Evolutionary conservation across 1,140 invertebrate genomes (phyloP).

Genomic region (Phortica variegata): DNA sequence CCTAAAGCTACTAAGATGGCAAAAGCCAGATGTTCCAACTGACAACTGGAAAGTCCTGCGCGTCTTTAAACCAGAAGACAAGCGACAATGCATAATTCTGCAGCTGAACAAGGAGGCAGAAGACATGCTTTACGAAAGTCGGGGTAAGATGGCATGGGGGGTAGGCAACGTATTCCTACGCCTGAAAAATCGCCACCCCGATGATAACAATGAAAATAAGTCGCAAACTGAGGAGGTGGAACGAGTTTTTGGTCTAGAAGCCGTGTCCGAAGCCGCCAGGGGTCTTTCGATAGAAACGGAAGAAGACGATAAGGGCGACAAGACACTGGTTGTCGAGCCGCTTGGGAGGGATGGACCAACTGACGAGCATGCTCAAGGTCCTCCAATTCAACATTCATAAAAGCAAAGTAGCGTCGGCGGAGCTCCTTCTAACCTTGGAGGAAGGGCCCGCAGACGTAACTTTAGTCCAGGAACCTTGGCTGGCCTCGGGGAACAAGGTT

Average conservation of each 20-base stretch:
- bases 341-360: not conserved
- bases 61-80: too few species aligned
- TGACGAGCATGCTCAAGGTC: too few species aligned
- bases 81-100: too few species aligned
- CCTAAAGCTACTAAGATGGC: too few species aligned
- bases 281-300: too few species aligned
- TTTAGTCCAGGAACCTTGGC: slow-evolving; percentile 1
- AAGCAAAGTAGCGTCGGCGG: not conserved
- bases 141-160: slow-evolving; percentile 1
- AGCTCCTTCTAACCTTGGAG: too few species aligned
- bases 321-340: not conserved
- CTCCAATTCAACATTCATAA: not conserved
- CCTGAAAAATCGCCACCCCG: not conserved
- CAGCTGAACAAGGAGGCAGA: too few species aligned
- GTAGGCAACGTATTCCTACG: not conserved
- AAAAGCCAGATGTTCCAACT: too few species aligned
- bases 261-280: too few species aligned
- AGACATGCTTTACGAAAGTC: not conserved
- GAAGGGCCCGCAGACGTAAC: not conserved
- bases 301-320: not conserved
- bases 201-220: not conserved
- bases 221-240: not conserved
- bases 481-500: not conserved
- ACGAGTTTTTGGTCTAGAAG: not conserved
- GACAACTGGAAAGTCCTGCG: too few species aligned